Base-by-base conservation (phyloP, 2,113 vertebrate genomes). In the Xiphophorus couchianus region DNA sequence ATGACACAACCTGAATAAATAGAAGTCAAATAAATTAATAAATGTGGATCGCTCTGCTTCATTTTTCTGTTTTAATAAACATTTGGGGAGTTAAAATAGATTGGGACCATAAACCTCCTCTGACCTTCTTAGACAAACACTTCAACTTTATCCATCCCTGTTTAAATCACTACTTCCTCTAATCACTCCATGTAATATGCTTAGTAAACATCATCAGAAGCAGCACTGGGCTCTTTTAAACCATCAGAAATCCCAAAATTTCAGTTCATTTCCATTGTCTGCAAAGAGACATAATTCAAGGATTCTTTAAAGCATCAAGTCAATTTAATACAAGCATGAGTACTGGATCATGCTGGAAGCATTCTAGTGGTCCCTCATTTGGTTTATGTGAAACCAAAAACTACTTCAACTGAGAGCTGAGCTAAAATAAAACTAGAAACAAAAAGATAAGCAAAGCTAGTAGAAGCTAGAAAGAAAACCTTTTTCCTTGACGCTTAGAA, bases 401-500 rank as follows among this genome's bases (percentile, higher is more conserved):
- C 51, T 60, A 19, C 11, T 58, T 44, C 1, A 29, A 44, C 19
- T 28, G 28, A 66, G n/a, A 48, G 62, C 2, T 9, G 1, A 62
- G 27, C 65, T 69, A 35, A 73, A 14, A 2, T n/a, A 13, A 74
- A 30, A 60, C 2, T 58, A 80, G 61, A 29, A 31, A 62, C 61
- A 29, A 28, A 30, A 62, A 5, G 5, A 62, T 4, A 30, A 58
- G 9, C 3, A 2, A 37, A 37, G 15, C 11, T 25, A 77, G 58
- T 5, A 75, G 62, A 58, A 58, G 22, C 51, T 42, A 73, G 77
- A 77, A 10, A 69, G 11, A 44, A 6, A 48, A n/a, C 81, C 73
- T 69, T 83, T 62, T 69, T 37, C 61, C 5, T 48, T 75, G 54
- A 48, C 69, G 72, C 37, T 81, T 39, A 85, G 85, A 85, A 88